Conservation (phyloP, 2,888 invertebrate species). For the Erannis defoliaria region DNA sequence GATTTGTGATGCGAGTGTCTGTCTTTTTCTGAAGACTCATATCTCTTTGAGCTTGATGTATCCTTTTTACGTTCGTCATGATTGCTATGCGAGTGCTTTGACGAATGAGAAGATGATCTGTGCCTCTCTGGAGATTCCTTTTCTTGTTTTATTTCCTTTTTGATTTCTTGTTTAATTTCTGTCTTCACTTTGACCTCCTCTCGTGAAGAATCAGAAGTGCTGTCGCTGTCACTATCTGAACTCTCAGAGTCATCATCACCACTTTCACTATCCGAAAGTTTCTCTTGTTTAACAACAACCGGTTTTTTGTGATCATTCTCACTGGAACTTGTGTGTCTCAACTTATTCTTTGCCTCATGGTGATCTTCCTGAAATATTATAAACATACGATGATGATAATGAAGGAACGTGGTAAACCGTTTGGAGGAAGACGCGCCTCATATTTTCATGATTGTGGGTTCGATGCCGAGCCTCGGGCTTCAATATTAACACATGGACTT, state of each 20-base stretch:
- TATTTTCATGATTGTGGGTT: too few relatives aligned
- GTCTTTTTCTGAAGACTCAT: slow-evolving; percentile 46
- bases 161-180: slow-evolving; percentile 61
- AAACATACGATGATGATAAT: background rate
- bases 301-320: slow-evolving; percentile 63
- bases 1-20: slow-evolving; percentile 58
- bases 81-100: slow-evolving; percentile 59
- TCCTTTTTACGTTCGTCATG: slow-evolving; percentile 59
- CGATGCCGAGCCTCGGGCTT: too few relatives aligned
- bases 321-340: slow-evolving; percentile 60
- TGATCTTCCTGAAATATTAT: slow-evolving; percentile 69
- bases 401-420: too few relatives aligned
- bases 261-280: slow-evolving; percentile 55
- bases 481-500: too few relatives aligned
- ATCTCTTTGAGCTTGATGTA: slow-evolving; percentile 56
- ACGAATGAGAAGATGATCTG: slow-evolving; percentile 52
- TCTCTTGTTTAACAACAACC: slow-evolving; percentile 57
- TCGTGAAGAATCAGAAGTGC: slow-evolving; percentile 65
- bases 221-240: slow-evolving; percentile 65
- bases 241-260: slow-evolving; percentile 61
- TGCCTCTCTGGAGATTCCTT: slow-evolving; percentile 61
- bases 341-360: slow-evolving; percentile 62
- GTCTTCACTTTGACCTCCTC: slow-evolving; percentile 63
- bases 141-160: slow-evolving; percentile 54
- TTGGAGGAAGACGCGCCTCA: too few relatives aligned